These are phyloP conservation scores for Halictus quadricinctus DNA, from an alignment of 2,888 invertebrate species.

Conservation along the genomic window DNA sequence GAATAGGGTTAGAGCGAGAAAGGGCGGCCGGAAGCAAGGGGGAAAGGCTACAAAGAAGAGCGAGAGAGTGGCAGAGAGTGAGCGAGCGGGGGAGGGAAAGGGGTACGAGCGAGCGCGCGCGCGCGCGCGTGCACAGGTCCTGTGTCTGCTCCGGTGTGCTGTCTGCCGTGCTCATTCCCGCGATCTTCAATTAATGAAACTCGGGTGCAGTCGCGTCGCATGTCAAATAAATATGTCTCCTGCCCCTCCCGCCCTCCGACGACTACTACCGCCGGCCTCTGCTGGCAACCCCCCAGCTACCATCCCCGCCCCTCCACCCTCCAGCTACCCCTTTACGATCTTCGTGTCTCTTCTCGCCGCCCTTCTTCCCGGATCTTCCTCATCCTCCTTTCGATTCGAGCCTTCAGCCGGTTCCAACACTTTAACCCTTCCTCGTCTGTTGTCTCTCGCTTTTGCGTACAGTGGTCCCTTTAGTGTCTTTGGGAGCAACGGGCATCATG, in stretches of 20 bases:
- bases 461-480: neutral
- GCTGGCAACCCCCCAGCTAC: slow-evolving; percentile 50
- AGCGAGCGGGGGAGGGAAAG: slow-evolving; percentile 44
- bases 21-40: slow-evolving; percentile 34
- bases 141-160: slow-evolving; percentile 77
- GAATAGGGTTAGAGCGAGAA: slow-evolving; percentile 16
- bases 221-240: slow-evolving; percentile 83
- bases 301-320: slow-evolving; percentile 42
- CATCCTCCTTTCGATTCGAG: slow-evolving; percentile 63
- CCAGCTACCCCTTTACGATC: slow-evolving; percentile 53
- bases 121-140: slow-evolving; percentile 63
- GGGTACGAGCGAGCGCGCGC: slow-evolving; percentile 34
- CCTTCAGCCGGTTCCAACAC: slow-evolving; percentile 56
- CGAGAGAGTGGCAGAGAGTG: slow-evolving; percentile 24
- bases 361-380: slow-evolving; percentile 71
- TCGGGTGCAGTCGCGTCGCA: slow-evolving; percentile 83
- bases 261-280: slow-evolving; percentile 59
- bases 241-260: slow-evolving; percentile 62
- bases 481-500: neutral
- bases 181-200: slow-evolving; percentile 83
- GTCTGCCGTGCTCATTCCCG: slow-evolving; percentile 81
- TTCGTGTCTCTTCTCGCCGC: slow-evolving; percentile 66
- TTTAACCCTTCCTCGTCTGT: slow-evolving; percentile 65
- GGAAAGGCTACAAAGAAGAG: slow-evolving; percentile 20
- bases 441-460: neutral